Conservation (phyloP, 2,797 vertebrate species). For the Thalassophryne amazonica region DNA sequence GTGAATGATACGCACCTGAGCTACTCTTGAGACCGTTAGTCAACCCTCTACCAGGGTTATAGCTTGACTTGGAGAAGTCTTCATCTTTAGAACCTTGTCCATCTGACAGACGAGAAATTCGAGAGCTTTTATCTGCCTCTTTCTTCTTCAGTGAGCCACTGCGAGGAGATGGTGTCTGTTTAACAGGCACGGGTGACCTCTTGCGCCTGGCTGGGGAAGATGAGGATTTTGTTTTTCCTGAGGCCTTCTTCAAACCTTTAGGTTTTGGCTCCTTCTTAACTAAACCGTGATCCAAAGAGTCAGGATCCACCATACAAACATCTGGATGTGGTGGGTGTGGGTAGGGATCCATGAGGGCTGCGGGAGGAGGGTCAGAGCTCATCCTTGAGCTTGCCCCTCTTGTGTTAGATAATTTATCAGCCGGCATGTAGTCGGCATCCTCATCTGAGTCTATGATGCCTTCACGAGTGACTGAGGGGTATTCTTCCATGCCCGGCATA, state of each 20-base stretch:
- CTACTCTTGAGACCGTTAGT: conserved; percentile 85
- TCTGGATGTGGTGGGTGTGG: conserved; percentile 90
- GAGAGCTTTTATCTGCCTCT: conserved; percentile 82
- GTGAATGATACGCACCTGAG: conserved; percentile 68
- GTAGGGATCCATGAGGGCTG: conserved; percentile 84
- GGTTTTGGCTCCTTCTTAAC: conserved; percentile 90
- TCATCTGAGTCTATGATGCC: conserved; percentile 93
- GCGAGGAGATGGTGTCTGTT: conserved; percentile 81
- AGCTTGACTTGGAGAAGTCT: conserved; percentile 82
- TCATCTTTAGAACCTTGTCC: conserved; percentile 85
- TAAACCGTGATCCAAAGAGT: conserved; percentile 79
- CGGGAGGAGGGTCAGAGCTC: conserved; percentile 87
- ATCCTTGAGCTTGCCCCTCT: conserved; percentile 76
- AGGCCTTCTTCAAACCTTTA: conserved; percentile 83
- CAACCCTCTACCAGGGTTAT: conserved; percentile 82
- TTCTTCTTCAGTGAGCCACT: conserved; percentile 81
- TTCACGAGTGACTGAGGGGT: conserved; percentile 87
- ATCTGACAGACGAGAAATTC: conserved; percentile 75
- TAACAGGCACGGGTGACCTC: conserved; percentile 84
- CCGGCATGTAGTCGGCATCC: conserved; percentile 92
- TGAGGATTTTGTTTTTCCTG: conserved; percentile 85
- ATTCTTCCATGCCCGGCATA: conserved; percentile 89
- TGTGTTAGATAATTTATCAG: conserved; percentile 83
- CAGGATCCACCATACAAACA: conserved; percentile 97
- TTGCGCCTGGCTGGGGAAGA: conserved; percentile 90